A percentile compares a stretch with the other conserved stretches of the same genome.
phyloP scores from a whole-genome alignment of 2,888 invertebrate genomes.

The Nesidiocoris tenuis region DNA sequence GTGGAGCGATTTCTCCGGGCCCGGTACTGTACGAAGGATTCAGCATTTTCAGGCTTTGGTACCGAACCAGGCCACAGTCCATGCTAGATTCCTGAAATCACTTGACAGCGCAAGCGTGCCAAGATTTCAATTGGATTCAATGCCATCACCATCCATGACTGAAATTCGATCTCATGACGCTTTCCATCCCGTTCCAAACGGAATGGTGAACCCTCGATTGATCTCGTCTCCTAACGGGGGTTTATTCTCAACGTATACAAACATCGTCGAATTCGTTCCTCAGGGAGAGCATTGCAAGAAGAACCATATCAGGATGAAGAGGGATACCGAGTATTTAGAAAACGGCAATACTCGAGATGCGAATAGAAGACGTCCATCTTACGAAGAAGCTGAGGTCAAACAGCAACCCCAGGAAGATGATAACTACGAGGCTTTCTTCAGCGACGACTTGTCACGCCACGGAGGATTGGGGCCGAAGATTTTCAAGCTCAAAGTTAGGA shows the following conservation, averaged over 20 bases:
- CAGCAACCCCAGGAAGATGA: conserved; percentile 7
- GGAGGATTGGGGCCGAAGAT: conserved; percentile 50
- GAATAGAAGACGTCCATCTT: conserved; percentile 9
- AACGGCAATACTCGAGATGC: background rate
- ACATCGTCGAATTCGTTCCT: conserved; percentile 62
- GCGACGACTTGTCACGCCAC: conserved; percentile 30
- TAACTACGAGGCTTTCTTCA: conserved; percentile 33
- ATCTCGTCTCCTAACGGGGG: conserved; percentile 36
- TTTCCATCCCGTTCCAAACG: background rate
- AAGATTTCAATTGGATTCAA: conserved; percentile 1
- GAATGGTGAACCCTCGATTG: background rate
- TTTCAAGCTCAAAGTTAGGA: conserved; percentile 63
- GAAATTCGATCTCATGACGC: conserved; percentile 9
- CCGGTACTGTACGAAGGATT: conserved; percentile 28
- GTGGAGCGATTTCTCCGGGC: background rate
- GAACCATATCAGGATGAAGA: conserved; percentile 3
- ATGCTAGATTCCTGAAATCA: background rate
- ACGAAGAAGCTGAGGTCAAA: conserved; percentile 20
- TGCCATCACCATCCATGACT: background rate
- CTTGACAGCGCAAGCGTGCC: background rate
- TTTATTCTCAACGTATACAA: conserved; percentile 48
- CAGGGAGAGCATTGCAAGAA: conserved; percentile 58
- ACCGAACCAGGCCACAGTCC: background rate
- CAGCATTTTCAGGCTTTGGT: conserved; percentile 41
- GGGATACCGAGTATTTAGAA: conserved; percentile 14